phyloP scores from a whole-genome alignment of 2,888 invertebrate species.

The Plagodis pulveraria region DNA sequence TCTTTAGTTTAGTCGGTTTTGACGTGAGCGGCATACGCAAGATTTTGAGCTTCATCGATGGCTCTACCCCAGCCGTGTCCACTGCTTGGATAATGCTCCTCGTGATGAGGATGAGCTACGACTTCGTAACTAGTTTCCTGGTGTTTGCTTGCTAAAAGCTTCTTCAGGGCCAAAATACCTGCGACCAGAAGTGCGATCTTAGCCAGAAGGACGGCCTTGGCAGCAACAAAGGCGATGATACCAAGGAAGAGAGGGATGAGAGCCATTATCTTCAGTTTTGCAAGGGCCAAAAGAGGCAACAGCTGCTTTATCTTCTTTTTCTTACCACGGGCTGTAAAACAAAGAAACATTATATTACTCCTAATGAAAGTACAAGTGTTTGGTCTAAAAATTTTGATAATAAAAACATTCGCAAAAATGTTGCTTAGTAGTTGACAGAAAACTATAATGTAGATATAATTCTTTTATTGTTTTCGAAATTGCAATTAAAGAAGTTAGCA shows the following conservation, averaged over 20 bases:
- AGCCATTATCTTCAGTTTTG: slow-evolving; percentile 91
- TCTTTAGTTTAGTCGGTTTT: slow-evolving; percentile 63
- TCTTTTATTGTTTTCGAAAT: no score
- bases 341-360: not conserved
- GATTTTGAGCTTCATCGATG: slow-evolving; percentile 80
- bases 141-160: slow-evolving; percentile 89
- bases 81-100: slow-evolving; percentile 80
- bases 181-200: slow-evolving; percentile 92
- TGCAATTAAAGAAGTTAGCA: not conserved
- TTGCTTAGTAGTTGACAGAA: no score
- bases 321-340: slow-evolving; percentile 89
- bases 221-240: slow-evolving; percentile 91
- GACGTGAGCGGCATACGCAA: slow-evolving; percentile 85
- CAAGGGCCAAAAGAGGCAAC: slow-evolving; percentile 89
- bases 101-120: slow-evolving; percentile 87
- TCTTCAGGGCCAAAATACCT: slow-evolving; percentile 88
- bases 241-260: slow-evolving; percentile 91
- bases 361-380: no score
- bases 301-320: slow-evolving; percentile 92
- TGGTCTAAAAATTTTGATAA: no score
- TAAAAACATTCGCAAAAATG: no score
- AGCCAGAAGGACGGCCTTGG: slow-evolving; percentile 93
- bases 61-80: slow-evolving; percentile 88
- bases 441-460: no score
- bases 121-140: slow-evolving; percentile 91